Base-by-base conservation (phyloP, 2,797 vertebrate species). In the Petrocephalus sullivani region DNA sequence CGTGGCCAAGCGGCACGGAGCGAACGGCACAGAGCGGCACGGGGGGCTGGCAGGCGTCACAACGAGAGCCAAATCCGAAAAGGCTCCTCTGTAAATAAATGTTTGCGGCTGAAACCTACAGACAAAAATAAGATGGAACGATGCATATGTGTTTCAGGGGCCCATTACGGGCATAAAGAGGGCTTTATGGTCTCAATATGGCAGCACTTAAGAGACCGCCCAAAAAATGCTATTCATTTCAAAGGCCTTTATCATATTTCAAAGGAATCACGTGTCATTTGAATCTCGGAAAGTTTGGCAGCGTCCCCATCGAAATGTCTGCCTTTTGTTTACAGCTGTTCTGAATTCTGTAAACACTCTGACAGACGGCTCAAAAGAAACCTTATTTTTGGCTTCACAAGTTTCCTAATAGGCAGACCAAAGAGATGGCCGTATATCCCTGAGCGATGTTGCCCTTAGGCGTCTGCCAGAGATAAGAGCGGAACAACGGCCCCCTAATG, bases 361-460 rank as follows among this genome's bases (percentile, higher is more conserved):
- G 91, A 93, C 91, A 92, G 92, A 92, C 90, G 92, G 92, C 94
- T 94, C 93, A 92, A 93, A 94, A 94, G 91, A 94, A 90, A 94
- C 92, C 91, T 94, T 53, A 86, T 92, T 94, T 92, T 92, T 92
- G 92, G 94, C 95, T 95, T 95, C 95, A 94, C 95, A 94, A 94
- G 95, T 95, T 95, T 95, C 94, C 95, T 95, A 96, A 97, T 97
- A 96, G 96, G 96, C 94, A 95, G 95, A 96, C 94, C 94, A 95
- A 95, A 95, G 95, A 94, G 93, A 95, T 94, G 94, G 95, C 91
- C 95, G 94, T 94, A 95, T 94, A 94, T 95, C 94, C 95, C 94
- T 95, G 93, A 94, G 95, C 93, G 92, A 94, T 92, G 88, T 95
- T 94, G 95, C 94, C 96, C 93, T 90, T 89, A 95, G 95, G 96